Percentiles rank a stretch among this genome's conserved stretches.
Evolutionary conservation across 2,797 vertebrate species (phyloP).

Genomic region (Anguilla pacifica): DNA sequence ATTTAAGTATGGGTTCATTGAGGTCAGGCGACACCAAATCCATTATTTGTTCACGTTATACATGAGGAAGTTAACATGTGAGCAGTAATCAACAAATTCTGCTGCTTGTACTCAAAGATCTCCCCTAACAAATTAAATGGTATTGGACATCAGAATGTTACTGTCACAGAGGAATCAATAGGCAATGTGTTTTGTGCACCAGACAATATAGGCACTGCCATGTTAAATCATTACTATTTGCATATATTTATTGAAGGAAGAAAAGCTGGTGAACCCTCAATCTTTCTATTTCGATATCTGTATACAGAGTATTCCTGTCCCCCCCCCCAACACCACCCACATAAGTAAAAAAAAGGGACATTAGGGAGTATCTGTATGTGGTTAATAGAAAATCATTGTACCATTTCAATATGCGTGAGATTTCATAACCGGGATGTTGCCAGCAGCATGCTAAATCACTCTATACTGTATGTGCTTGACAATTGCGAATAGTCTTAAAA

Average conservation of each 20-base stretch:
- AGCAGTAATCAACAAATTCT: conserved; percentile 35
- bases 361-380: not conserved
- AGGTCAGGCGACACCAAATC: conserved; percentile 30
- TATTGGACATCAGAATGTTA: conserved; percentile 37
- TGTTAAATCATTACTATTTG: conserved; percentile 28
- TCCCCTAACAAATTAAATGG: conserved; percentile 38
- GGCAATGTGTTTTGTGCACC: conserved; percentile 37
- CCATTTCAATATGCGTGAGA: not conserved
- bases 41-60: conserved; percentile 32
- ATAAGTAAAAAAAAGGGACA: not conserved
- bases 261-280: conserved; percentile 4
- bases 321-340: not conserved
- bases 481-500: not conserved
- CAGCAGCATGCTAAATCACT: not conserved
- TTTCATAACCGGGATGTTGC: not conserved
- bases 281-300: not conserved
- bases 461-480: not conserved
- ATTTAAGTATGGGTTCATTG: conserved; percentile 23
- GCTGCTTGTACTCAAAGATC: conserved; percentile 37
- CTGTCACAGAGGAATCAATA: conserved; percentile 42
- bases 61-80: conserved; percentile 23
- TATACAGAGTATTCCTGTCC: not conserved
- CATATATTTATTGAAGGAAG: conserved; percentile 17
- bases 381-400: not conserved
- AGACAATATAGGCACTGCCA: conserved; percentile 34